These are phyloP conservation scores for Drosophila anceps DNA, from an alignment of 2,888 invertebrate genomes.

Conservation along the genomic window DNA sequence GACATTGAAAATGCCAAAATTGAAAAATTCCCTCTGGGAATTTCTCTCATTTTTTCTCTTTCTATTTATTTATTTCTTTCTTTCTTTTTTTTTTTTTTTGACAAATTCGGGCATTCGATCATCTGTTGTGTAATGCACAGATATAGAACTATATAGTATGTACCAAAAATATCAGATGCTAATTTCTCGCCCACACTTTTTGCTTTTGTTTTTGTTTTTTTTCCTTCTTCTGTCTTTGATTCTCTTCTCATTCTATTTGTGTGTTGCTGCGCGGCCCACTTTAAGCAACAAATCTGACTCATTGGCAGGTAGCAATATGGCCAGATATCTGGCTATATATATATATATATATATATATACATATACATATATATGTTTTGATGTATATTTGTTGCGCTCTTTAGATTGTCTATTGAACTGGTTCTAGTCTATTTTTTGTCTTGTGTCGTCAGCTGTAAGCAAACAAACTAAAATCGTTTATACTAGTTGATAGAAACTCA, in stretches of 20 bases:
- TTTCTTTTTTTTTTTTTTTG: not conserved
- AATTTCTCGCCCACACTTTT: conserved; percentile 55
- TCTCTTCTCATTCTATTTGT: conserved; percentile 12
- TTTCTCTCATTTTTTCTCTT: not conserved
- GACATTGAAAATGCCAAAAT: conserved; percentile 64
- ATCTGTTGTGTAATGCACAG: conserved; percentile 55
- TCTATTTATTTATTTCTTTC: not conserved
- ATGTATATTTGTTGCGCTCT: too few species aligned
- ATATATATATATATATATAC: conserved; percentile 7
- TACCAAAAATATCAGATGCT: conserved; percentile 33
- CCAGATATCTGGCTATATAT: not conserved
- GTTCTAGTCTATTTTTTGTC: conserved; percentile 22
- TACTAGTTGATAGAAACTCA: not conserved
- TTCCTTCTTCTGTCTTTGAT: not conserved
- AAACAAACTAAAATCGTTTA: conserved; percentile 7
- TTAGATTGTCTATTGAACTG: conserved; percentile 35
- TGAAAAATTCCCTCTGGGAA: conserved; percentile 8
- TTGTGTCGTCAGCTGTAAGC: conserved; percentile 26
- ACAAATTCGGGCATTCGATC: conserved; percentile 21
- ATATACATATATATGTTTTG: not conserved
- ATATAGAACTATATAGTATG: conserved; percentile 34
- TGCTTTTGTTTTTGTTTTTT: not conserved
- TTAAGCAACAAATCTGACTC: conserved; percentile 31
- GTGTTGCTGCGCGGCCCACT: conserved; percentile 25
- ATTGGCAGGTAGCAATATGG: conserved; percentile 24